Evolutionary conservation across 92 coral and sea anemone species (phyloP).

Genomic region (Hydrozoanthus gracilis): DNA sequence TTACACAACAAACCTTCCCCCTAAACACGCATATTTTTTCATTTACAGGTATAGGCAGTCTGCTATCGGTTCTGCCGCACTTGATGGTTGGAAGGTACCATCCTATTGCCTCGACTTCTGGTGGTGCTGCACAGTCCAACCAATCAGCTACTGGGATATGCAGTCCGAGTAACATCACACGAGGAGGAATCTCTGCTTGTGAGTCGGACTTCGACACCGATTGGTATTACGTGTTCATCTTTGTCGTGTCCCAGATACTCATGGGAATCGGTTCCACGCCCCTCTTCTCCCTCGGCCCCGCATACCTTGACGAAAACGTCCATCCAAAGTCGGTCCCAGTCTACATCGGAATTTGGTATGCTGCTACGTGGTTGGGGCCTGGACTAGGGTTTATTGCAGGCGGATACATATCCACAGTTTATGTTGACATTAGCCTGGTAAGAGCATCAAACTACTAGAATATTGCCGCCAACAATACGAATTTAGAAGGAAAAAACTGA

Average conservation of each 20-base stretch:
- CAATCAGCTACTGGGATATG: slow-evolving; percentile 12
- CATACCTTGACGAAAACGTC: slow-evolving; percentile 80
- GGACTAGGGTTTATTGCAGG: slow-evolving; percentile 79
- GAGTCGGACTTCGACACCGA: slow-evolving; percentile 55
- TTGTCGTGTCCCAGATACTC: slow-evolving; percentile 67
- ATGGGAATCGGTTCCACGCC: slow-evolving; percentile 85
- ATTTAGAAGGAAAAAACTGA: too few species aligned
- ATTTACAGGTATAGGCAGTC: slow-evolving; percentile 67
- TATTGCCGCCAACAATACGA: too few species aligned
- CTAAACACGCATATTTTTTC: not conserved
- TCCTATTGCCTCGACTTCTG: slow-evolving; percentile 45
- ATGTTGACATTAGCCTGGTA: slow-evolving; percentile 74
- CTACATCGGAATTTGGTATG: slow-evolving; percentile 72
- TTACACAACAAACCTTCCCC: too few species aligned
- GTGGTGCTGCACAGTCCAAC: not conserved
- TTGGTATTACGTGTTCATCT: slow-evolving; percentile 73
- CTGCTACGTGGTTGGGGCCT: slow-evolving; percentile 71
- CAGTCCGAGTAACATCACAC: slow-evolving; percentile 27
- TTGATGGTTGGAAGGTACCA: slow-evolving; percentile 64
- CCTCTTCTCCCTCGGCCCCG: slow-evolving; percentile 68
- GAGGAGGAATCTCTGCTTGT: slow-evolving; percentile 40
- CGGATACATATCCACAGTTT: slow-evolving; percentile 60
- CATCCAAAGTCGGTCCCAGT: slow-evolving; percentile 73
- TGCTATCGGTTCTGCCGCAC: slow-evolving; percentile 71
- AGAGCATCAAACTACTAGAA: not conserved